phyloP scores from a whole-genome alignment of 2,113 vertebrate species.

The Psettodes erumei region DNA sequence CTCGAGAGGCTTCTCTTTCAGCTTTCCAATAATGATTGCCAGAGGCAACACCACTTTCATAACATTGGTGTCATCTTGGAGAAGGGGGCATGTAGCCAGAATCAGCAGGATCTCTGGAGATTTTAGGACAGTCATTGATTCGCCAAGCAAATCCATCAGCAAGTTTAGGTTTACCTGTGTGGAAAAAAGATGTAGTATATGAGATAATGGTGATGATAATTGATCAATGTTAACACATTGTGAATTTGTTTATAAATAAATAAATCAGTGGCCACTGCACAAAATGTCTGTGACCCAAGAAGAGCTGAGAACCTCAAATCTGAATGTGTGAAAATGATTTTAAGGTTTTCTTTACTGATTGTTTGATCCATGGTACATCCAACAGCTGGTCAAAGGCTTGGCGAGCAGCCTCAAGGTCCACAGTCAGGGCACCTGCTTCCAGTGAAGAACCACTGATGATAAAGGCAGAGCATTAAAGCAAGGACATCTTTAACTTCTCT shows the following conservation, averaged over 20 bases:
- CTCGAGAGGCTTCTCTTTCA: conserved; percentile 42
- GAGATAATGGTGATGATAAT: background rate
- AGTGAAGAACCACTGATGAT: conserved; percentile 44
- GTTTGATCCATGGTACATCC: conserved; percentile 68
- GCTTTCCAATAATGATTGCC: conserved; percentile 33
- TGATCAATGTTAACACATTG: too few species aligned
- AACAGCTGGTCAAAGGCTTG: conserved; percentile 68
- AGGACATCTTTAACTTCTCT: background rate
- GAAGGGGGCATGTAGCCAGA: conserved; percentile 66
- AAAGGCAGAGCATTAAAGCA: conserved; percentile 2
- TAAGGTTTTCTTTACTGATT: conserved; percentile 61
- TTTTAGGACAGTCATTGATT: conserved; percentile 27
- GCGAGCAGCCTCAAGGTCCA: conserved; percentile 74
- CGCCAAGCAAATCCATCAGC: conserved; percentile 16
- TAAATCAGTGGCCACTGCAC: background rate
- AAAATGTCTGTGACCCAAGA: background rate
- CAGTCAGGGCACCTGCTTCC: conserved; percentile 40
- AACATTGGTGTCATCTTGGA: conserved; percentile 62
- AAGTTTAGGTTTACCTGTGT: conserved; percentile 15
- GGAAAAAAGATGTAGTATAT: background rate
- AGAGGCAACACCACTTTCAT: conserved; percentile 45
- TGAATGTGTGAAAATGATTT: background rate
- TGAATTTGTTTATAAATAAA: background rate
- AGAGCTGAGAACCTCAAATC: background rate
- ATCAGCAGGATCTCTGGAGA: conserved; percentile 75